These are phyloP conservation scores for Catocala sponsa DNA, from an alignment of 2,888 invertebrate genomes.

Conservation along the genomic window DNA sequence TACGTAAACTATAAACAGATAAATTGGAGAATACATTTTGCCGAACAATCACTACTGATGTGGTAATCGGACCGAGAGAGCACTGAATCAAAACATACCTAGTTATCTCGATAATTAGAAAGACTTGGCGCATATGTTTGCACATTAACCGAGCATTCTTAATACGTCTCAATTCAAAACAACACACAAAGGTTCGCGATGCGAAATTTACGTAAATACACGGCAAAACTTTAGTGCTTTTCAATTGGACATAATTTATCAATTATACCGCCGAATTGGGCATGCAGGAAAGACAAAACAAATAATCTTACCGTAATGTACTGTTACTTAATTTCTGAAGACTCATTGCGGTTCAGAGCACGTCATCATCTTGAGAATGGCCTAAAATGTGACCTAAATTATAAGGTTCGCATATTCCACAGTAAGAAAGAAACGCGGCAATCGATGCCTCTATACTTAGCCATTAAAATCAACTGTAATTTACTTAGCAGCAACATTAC, in stretches of 20 bases:
- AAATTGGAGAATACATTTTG: slow-evolving; percentile 52
- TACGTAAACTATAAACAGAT: slow-evolving; percentile 55
- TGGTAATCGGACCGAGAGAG: slow-evolving; percentile 19
- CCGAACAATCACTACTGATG: slow-evolving; percentile 52
- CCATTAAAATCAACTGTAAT: slow-evolving; percentile 63
- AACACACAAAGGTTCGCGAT: too few species aligned
- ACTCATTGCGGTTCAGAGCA: slow-evolving; percentile 40
- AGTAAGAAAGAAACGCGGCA: slow-evolving; percentile 37
- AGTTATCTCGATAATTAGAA: too few species aligned
- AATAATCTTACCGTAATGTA: slow-evolving; percentile 45
- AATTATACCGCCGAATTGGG: slow-evolving; percentile 26
- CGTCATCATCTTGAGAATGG: slow-evolving; percentile 21
- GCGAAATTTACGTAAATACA: slow-evolving; percentile 7
- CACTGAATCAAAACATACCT: too few species aligned
- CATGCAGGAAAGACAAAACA: slow-evolving; percentile 30
- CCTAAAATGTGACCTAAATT: slow-evolving; percentile 50
- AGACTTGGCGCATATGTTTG: too few species aligned
- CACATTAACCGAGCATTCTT: too few species aligned
- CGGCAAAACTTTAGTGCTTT: slow-evolving; percentile 11
- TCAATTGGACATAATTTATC: slow-evolving; percentile 37
- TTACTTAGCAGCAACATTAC: slow-evolving; percentile 68
- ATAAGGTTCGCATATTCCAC: slow-evolving; percentile 41
- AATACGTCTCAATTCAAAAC: too few species aligned
- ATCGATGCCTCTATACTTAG: slow-evolving; percentile 62
- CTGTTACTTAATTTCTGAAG: slow-evolving; percentile 48